Evolutionary conservation across 2,797 vertebrate species (phyloP).

Genomic region (Hylomyscus alleni): DNA sequence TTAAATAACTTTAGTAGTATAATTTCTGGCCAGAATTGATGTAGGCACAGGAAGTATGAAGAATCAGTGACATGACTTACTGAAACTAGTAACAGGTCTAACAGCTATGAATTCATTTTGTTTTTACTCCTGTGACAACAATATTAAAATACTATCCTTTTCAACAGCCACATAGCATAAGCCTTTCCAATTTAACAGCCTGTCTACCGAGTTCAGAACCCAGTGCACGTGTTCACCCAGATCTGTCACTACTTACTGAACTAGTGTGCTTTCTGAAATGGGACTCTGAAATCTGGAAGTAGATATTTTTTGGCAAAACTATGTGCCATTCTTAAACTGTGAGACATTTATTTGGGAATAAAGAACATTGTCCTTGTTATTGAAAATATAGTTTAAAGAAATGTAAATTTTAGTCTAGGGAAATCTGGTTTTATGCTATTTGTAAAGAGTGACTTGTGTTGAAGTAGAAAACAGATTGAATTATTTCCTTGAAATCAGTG

Average conservation of each 20-base stretch:
- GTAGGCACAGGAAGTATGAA: background rate
- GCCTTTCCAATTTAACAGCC: background rate
- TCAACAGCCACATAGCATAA: slow-evolving; percentile 2
- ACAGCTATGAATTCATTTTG: slow-evolving; percentile 5
- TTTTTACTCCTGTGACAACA: background rate
- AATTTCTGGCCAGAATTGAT: slow-evolving; percentile 46
- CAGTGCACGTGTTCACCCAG: background rate
- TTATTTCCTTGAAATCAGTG: slow-evolving; percentile 42
- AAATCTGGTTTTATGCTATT: slow-evolving; percentile 57
- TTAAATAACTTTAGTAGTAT: slow-evolving; percentile 21
- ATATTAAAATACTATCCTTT: slow-evolving; percentile 41
- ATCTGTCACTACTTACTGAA: slow-evolving; percentile 19
- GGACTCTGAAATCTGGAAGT: slow-evolving; percentile 7
- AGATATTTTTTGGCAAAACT: background rate
- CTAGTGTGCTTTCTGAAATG: slow-evolving; percentile 41
- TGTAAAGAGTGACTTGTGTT: slow-evolving; percentile 49
- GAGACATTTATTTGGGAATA: slow-evolving; percentile 62
- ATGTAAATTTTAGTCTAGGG: slow-evolving; percentile 62
- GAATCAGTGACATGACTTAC: background rate
- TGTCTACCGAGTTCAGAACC: slow-evolving; percentile 17
- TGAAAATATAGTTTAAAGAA: slow-evolving; percentile 70
- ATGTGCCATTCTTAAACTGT: slow-evolving; percentile 25
- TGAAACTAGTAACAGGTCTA: background rate
- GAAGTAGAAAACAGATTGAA: slow-evolving; percentile 14
- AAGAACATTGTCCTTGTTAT: slow-evolving; percentile 60